Conservation (phyloP, 2,797 vertebrate species). For the Glyptemys insculpta region DNA sequence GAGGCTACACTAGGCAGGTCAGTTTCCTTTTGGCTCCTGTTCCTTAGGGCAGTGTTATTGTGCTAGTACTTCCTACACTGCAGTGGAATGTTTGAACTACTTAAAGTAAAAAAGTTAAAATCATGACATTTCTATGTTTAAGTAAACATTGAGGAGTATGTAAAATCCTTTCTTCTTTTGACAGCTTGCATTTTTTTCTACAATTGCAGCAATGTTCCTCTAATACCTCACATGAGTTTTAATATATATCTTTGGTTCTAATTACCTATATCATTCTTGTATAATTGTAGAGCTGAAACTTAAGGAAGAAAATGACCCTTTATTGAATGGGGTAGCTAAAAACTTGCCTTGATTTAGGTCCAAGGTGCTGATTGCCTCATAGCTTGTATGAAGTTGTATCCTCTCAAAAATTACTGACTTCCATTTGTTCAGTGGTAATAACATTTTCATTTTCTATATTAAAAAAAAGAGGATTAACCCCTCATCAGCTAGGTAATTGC, state of each 20-base stretch:
- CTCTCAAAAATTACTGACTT: neutral
- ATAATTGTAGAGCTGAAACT: neutral
- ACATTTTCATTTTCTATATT: fast-evolving
- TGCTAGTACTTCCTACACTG: neutral
- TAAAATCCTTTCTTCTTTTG: neutral
- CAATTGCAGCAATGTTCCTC: neutral
- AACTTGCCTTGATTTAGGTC: neutral
- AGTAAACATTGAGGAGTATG: neutral
- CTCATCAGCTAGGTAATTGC: neutral
- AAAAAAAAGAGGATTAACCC: fast-evolving
- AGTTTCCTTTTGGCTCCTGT: neutral
- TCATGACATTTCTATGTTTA: neutral
- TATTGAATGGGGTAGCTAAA: neutral
- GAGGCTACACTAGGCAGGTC: neutral
- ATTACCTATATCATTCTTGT: neutral
- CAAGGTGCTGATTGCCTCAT: neutral
- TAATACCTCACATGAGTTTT: neutral
- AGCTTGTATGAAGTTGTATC: fast-evolving
- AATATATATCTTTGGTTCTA: neutral
- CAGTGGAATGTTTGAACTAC: neutral
- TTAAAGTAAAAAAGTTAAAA: neutral
- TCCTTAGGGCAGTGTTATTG: neutral
- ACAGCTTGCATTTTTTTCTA: neutral
- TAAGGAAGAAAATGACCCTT: neutral
- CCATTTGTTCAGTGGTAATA: fast-evolving